phyloP scores from a whole-genome alignment of 2,113 vertebrate genomes.

The Corythaeola cristata region DNA sequence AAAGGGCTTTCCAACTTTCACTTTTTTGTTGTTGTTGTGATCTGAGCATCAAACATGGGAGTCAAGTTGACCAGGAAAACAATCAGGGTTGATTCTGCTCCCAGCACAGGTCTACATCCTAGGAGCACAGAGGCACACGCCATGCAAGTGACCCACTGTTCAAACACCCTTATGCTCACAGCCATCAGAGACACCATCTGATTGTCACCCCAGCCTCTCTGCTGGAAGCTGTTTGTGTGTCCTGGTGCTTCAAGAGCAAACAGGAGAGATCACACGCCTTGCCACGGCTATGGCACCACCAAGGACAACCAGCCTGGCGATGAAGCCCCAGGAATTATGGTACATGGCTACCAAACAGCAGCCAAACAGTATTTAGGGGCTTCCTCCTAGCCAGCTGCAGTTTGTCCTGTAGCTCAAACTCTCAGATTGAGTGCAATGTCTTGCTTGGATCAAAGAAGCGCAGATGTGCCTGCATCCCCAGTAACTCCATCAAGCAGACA shows the following conservation, averaged over 20 bases:
- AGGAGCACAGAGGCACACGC: neutral
- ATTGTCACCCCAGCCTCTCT: neutral
- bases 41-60: neutral
- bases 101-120: neutral
- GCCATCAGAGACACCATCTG: fast-evolving
- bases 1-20: neutral
- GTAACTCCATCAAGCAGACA: neutral
- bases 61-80: neutral
- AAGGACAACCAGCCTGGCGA: neutral
- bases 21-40: neutral
- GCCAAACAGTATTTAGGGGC: neutral
- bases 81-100: neutral
- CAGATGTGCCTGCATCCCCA: neutral
- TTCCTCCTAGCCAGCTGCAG: neutral
- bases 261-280: neutral
- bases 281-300: neutral
- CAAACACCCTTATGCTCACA: neutral
- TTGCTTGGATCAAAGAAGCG: neutral
- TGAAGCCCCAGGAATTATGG: neutral
- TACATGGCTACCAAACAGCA: neutral
- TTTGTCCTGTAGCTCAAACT: neutral
- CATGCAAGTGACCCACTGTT: fast-evolving
- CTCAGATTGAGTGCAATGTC: neutral
- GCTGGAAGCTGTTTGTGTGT: neutral
- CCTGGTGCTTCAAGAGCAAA: neutral